Percentiles rank a stretch among this genome's conserved stretches.
Conservation (phyloP, 2,888 invertebrate genomes). For the Papilio protenor region DNA sequence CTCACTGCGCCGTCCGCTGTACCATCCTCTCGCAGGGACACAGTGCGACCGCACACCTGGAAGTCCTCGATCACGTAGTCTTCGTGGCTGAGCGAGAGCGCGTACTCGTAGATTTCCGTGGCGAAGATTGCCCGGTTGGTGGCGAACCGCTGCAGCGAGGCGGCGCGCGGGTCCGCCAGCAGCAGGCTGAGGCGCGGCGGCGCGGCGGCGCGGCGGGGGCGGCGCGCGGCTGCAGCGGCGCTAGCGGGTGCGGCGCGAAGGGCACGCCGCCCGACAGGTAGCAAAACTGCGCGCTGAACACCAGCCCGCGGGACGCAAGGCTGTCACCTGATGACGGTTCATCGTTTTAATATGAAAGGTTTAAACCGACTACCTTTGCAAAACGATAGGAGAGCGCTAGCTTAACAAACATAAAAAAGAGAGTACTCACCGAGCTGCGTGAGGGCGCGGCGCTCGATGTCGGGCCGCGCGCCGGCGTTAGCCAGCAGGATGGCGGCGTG, state of each 20-base stretch:
- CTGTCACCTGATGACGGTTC: constrained; percentile 85
- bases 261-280: constrained; percentile 93
- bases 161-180: constrained; percentile 88
- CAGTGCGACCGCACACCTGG: constrained; percentile 80
- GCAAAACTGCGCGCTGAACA: constrained; percentile 97
- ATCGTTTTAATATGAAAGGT: background rate
- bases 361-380: background rate
- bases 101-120: constrained; percentile 98
- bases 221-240: constrained; percentile 62
- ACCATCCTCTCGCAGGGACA: background rate
- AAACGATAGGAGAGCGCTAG: background rate
- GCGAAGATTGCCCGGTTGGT: constrained; percentile 94
- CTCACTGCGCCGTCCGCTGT: background rate
- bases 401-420: too few species aligned
- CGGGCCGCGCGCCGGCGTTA: constrained; percentile 90
- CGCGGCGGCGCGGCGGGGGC: constrained; percentile 71
- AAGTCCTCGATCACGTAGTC: constrained; percentile 89
- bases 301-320: constrained; percentile 89
- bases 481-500: constrained; percentile 98
- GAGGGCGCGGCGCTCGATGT: constrained; percentile 90
- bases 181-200: constrained; percentile 89
- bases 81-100: constrained; percentile 88
- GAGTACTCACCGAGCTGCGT: constrained; percentile 87
- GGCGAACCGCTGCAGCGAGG: constrained; percentile 87
- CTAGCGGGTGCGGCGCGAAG: constrained; percentile 76